phyloP scores from a whole-genome alignment of 2,888 invertebrate genomes.

The Drosophila imparisetae region DNA sequence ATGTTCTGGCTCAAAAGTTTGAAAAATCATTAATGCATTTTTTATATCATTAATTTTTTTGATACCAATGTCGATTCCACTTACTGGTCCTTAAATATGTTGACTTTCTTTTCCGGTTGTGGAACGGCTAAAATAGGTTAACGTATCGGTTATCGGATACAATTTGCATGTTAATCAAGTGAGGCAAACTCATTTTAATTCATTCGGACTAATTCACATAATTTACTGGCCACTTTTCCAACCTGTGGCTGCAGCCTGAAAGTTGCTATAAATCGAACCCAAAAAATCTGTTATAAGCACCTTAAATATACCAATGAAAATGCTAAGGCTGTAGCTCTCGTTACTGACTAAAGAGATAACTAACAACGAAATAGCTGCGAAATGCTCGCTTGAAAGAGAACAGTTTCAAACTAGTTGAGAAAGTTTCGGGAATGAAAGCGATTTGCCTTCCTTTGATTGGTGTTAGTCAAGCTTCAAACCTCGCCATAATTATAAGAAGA shows the following conservation, averaged over 20 bases:
- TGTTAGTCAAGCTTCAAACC: constrained; percentile 33
- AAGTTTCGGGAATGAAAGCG: neutral
- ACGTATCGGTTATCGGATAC: too few species aligned
- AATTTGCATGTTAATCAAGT: neutral
- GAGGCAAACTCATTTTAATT: neutral
- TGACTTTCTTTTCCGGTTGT: neutral
- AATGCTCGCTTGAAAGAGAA: neutral
- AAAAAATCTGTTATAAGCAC: neutral
- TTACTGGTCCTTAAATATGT: neutral
- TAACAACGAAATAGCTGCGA: neutral
- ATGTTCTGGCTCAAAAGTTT: too few species aligned
- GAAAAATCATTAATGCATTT: too few species aligned
- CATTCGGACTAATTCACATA: neutral
- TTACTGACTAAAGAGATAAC: neutral
- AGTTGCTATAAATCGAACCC: neutral
- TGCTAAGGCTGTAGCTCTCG: neutral
- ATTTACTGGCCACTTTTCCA: neutral
- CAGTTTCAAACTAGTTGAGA: neutral
- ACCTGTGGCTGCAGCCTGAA: neutral
- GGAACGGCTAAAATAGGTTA: neutral
- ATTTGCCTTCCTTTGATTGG: neutral
- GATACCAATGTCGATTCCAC: neutral
- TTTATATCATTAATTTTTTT: too few species aligned
- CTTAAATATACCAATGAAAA: neutral
- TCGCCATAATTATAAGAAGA: constrained; percentile 29